A percentile compares a stretch with the other conserved stretches of the same genome.
Conservation (phyloP, 2,888 invertebrate genomes). For the Falcaria lacertinaria region DNA sequence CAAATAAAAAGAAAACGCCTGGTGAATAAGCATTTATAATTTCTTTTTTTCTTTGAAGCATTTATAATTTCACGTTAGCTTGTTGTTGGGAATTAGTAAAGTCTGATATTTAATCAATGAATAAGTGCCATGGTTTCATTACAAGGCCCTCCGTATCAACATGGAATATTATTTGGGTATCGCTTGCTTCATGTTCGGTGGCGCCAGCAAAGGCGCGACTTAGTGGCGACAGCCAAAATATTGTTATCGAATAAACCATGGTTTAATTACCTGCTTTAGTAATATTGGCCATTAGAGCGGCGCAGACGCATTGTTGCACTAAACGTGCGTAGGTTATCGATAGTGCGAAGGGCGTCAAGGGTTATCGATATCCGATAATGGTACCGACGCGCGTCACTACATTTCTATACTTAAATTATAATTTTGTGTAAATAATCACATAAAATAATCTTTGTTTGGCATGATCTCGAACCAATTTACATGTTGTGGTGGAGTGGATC, state of each 20-base stretch:
- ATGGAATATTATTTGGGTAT: background rate
- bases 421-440: constrained; percentile 2
- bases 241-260: background rate
- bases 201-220: background rate
- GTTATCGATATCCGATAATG: constrained; percentile 57
- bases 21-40: too few species aligned
- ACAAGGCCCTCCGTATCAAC: background rate
- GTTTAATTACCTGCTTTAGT: constrained; percentile 33
- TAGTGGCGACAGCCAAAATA: background rate
- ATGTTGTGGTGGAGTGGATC: background rate
- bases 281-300: constrained; percentile 21
- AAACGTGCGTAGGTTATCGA: constrained; percentile 46
- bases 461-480: background rate
- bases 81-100: too few species aligned
- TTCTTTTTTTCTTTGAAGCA: too few species aligned
- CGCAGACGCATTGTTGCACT: constrained; percentile 33
- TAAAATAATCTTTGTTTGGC: constrained; percentile 4
- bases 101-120: too few species aligned
- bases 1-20: too few species aligned
- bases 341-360: constrained; percentile 46
- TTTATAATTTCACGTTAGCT: too few species aligned
- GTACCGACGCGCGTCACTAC: constrained; percentile 51
- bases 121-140: background rate
- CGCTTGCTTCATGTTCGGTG: too few species aligned
- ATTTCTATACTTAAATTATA: constrained; percentile 6